Evolutionary conservation across 1,140 invertebrate genomes (phyloP).

Genomic region (Hormaphis cornu): DNA sequence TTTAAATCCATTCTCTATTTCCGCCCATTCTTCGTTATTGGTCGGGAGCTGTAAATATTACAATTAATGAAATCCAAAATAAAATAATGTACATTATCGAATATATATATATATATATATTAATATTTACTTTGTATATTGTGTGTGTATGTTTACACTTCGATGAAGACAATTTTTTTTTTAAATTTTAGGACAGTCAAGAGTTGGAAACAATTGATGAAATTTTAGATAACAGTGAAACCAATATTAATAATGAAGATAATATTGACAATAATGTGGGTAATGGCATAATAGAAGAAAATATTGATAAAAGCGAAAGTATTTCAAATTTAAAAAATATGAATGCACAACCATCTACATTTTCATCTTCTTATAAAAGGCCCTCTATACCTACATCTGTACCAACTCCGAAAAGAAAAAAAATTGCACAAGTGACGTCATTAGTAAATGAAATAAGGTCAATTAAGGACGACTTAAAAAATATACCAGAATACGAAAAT

Average conservation of each 20-base stretch:
- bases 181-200: not conserved
- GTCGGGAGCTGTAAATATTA: conserved; percentile 35
- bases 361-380: not conserved
- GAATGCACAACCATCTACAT: not conserved
- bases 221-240: not conserved
- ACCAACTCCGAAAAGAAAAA: not conserved
- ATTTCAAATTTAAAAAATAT: not conserved
- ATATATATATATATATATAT: not conserved
- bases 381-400: not conserved
- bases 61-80: not conserved
- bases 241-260: not conserved
- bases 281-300: not conserved
- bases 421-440: not conserved
- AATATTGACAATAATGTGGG: not conserved
- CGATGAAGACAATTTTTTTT: not conserved
- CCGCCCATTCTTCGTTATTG: conserved; percentile 35
- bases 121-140: not conserved
- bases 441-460: not conserved
- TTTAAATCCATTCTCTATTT: conserved; percentile 41
- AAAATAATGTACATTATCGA: conserved; percentile 2
- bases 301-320: not conserved
- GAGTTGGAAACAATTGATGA: not conserved
- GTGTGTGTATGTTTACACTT: not conserved
- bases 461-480: not conserved
- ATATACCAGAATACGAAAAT: not conserved